phyloP scores from a whole-genome alignment of 2,797 vertebrate species.

The Vultur gryphus region DNA sequence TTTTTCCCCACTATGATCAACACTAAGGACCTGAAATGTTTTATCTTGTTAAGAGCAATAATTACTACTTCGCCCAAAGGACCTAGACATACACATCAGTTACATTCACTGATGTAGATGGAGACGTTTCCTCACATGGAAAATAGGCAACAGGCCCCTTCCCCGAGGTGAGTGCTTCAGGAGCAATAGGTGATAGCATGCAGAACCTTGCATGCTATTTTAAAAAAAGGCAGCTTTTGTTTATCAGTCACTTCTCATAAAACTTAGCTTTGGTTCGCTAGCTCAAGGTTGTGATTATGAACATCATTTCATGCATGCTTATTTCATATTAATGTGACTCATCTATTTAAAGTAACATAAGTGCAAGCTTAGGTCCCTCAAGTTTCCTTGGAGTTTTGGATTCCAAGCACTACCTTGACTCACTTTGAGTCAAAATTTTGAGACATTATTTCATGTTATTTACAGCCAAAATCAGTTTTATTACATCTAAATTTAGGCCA shows the following conservation, averaged over 20 bases:
- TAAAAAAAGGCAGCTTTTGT: not conserved
- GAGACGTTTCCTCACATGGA: not conserved
- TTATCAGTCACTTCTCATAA: not conserved
- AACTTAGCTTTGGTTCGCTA: not conserved
- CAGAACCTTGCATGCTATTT: not conserved
- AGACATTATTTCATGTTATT: not conserved
- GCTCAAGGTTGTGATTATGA: not conserved
- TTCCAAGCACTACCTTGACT: not conserved
- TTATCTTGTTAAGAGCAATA: not conserved
- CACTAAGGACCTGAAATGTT: not conserved
- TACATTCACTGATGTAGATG: not conserved
- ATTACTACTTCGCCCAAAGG: not conserved
- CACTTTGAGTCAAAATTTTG: not conserved
- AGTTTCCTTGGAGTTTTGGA: not conserved
- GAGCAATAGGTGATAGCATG: not conserved
- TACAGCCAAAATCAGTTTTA: not conserved
- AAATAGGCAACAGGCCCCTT: not conserved
- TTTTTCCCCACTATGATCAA: not conserved
- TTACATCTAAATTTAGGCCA: no score
- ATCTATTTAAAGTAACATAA: rapidly evolving
- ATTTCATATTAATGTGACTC: not conserved
- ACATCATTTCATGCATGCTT: not conserved
- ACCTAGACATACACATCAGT: not conserved
- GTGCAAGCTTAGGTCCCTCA: not conserved
- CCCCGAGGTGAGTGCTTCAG: not conserved